Conservation (phyloP, 1,140 invertebrate species). For the Wiebesia pumilae region DNA sequence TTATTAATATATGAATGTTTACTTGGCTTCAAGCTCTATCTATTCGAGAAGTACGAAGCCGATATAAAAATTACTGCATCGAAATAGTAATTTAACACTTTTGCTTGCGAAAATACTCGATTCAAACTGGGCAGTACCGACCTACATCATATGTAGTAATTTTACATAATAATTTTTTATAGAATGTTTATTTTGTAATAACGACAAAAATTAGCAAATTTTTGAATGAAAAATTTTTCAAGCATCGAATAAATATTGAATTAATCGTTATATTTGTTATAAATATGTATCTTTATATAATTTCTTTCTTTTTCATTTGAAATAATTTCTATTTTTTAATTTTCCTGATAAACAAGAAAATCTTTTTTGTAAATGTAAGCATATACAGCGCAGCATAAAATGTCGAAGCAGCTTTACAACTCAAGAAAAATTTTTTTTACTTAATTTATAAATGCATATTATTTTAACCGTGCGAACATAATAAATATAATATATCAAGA, state of each 20-base stretch:
- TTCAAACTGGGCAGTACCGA: not conserved
- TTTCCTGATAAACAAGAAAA: not conserved
- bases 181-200: not conserved
- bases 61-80: constrained; percentile 15
- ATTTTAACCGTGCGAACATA: too few species aligned
- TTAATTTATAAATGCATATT: too few species aligned
- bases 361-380: too few species aligned
- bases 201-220: not conserved
- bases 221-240: not conserved
- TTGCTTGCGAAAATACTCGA: constrained; percentile 12
- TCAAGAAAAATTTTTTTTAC: too few species aligned
- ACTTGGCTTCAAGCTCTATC: not conserved
- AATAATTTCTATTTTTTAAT: not conserved
- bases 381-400: too few species aligned
- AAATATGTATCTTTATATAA: not conserved
- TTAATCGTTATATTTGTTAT: not conserved
- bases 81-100: constrained; percentile 21
- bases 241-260: not conserved
- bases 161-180: not conserved
- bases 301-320: not conserved
- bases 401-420: too few species aligned
- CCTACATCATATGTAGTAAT: constrained; percentile 5
- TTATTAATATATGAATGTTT: constrained; percentile 3
- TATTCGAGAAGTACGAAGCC: not conserved
- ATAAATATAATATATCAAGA: too few species aligned